Evolutionary conservation across 2,113 vertebrate species (phyloP).

Genomic region (Thomomys bottae): DNA sequence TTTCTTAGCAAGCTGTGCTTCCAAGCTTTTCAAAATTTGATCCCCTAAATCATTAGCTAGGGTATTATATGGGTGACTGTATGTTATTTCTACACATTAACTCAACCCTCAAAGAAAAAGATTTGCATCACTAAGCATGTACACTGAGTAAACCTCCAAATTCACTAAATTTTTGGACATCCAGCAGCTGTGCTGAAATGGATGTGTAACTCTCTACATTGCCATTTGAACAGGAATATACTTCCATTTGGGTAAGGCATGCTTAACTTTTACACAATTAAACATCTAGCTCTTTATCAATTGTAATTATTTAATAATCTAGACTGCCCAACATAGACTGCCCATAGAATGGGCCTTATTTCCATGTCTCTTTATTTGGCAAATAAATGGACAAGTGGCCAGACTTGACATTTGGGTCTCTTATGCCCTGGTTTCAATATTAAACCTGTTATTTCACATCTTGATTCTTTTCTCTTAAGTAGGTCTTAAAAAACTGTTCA

Average conservation of each 20-base stretch:
- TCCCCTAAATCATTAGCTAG: not conserved
- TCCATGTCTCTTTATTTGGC: not conserved
- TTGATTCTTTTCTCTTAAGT: not conserved
- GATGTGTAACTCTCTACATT: not conserved
- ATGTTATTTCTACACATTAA: slow-evolving; percentile 47
- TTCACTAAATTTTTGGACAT: not conserved
- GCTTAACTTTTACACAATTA: not conserved
- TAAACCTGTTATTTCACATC: not conserved
- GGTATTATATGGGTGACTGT: not conserved
- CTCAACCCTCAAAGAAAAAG: not conserved
- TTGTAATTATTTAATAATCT: not conserved
- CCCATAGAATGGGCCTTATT: not conserved
- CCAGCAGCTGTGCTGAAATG: not conserved
- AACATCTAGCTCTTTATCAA: not conserved
- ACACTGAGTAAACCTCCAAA: not conserved
- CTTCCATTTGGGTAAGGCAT: not conserved
- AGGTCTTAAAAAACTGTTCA: slow-evolving; percentile 1
- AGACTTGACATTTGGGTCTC: too few relatives aligned
- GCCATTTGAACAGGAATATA: not conserved
- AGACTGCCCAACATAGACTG: not conserved
- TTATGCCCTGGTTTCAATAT: too few relatives aligned
- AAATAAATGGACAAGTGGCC: too few relatives aligned
- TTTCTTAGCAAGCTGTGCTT: slow-evolving; percentile 11
- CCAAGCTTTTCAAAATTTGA: not conserved
- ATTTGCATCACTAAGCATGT: not conserved